phyloP scores from a whole-genome alignment of 2,797 vertebrate genomes.

The Periparus ater region DNA sequence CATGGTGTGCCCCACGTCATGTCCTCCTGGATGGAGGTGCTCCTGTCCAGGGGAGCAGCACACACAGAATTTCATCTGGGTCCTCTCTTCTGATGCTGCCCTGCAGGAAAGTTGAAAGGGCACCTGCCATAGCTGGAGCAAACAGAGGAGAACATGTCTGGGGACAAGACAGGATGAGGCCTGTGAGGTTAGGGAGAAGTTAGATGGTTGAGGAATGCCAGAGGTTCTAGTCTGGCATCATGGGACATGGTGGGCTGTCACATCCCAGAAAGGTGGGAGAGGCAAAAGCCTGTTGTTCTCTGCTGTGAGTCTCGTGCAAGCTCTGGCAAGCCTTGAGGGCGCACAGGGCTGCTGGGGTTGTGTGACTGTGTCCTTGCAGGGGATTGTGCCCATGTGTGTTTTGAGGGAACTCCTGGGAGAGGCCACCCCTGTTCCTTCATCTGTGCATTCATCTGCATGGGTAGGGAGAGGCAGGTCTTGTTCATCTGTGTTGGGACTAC shows the following conservation, averaged over 20 bases:
- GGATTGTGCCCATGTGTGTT: background rate
- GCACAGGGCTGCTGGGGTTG: background rate
- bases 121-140: background rate
- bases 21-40: background rate
- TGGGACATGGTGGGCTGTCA: background rate
- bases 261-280: background rate
- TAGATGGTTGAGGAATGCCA: background rate
- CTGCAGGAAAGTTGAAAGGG: background rate
- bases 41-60: background rate
- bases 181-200: background rate
- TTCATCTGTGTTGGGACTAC: background rate
- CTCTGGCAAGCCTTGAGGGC: background rate
- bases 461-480: background rate
- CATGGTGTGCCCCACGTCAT: background rate
- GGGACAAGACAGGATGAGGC: background rate
- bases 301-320: background rate
- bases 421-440: background rate
- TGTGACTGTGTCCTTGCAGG: background rate
- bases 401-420: background rate
- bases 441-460: fast-evolving
- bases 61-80: background rate
- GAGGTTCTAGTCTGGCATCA: background rate
- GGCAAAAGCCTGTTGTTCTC: background rate
- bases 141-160: background rate
- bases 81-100: background rate